Conservation (phyloP, 2,113 vertebrate species). For the Picathartes gymnocephalus region DNA sequence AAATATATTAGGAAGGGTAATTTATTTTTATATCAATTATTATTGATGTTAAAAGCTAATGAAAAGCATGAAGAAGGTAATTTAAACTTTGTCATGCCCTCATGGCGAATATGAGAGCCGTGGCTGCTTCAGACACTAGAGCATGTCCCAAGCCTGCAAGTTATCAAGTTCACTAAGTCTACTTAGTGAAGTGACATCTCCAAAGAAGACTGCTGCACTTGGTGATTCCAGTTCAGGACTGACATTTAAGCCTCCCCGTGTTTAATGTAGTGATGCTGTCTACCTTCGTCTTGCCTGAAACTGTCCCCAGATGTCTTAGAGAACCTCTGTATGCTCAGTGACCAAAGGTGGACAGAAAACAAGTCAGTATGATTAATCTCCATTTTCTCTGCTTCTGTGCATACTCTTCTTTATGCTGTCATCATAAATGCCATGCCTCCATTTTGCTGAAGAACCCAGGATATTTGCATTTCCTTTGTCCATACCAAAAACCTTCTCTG, state of each 20-base stretch:
- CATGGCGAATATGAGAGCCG: neutral
- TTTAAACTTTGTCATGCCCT: neutral
- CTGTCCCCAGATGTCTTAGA: neutral
- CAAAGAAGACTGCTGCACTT: neutral
- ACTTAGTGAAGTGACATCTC: neutral
- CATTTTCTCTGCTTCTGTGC: neutral
- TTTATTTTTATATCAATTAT: too few species aligned
- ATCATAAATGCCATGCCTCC: neutral
- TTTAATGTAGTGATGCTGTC: neutral
- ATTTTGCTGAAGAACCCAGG: neutral
- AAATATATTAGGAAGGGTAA: neutral
- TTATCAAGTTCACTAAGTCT: neutral
- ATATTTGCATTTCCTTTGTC: neutral
- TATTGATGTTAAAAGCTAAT: neutral
- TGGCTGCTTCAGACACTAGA: neutral
- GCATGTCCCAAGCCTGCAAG: neutral
- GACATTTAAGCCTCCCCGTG: fast-evolving
- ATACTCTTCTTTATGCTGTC: neutral
- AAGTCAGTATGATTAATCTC: neutral
- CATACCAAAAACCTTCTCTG: neutral
- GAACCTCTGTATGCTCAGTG: neutral
- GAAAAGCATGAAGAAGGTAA: neutral
- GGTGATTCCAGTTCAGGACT: neutral
- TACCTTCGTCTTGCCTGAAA: neutral
- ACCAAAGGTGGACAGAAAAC: neutral